Evolutionary conservation across 2,797 vertebrate genomes (phyloP).

Genomic region (Aplochiton taeniatus): DNA sequence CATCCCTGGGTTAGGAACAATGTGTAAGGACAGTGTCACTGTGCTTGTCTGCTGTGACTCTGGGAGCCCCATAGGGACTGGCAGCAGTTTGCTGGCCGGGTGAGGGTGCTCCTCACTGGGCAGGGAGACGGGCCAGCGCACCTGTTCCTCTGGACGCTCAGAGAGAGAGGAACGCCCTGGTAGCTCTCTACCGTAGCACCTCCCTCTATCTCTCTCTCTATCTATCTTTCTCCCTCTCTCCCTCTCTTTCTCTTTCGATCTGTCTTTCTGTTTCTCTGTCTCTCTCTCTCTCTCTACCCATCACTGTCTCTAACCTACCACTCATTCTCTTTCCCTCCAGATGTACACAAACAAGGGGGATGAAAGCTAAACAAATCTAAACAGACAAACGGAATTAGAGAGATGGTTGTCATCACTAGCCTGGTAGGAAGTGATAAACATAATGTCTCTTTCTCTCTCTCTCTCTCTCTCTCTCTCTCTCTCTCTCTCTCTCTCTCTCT

Average conservation of each 20-base stretch:
- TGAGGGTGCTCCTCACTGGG: constrained; percentile 69
- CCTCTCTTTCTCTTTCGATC: constrained; percentile 7
- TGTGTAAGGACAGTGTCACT: constrained; percentile 77
- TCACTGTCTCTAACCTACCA: constrained; percentile 8
- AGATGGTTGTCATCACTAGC: constrained; percentile 81
- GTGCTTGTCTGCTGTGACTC: constrained; percentile 79
- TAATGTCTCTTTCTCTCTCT: too few relatives aligned
- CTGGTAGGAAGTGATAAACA: constrained; percentile 82
- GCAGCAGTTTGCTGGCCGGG: constrained; percentile 58
- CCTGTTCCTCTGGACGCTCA: constrained; percentile 63
- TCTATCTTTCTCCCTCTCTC: constrained; percentile 20
- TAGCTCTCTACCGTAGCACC: too few relatives aligned
- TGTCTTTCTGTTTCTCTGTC: background rate
- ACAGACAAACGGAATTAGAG: constrained; percentile 85
- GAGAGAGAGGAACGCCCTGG: constrained; percentile 54
- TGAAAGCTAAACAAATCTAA: constrained; percentile 84
- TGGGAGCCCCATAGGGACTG: constrained; percentile 72
- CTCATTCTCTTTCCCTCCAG: constrained; percentile 51
- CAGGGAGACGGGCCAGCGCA: constrained; percentile 63
- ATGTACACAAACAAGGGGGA: constrained; percentile 82
- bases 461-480: too few relatives aligned
- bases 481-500: too few relatives aligned
- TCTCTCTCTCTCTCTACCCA: constrained; percentile 24
- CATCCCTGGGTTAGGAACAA: constrained; percentile 60
- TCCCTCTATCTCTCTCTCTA: constrained; percentile 35